Base-by-base conservation (phyloP, 2,888 invertebrate genomes). In the Protophormia terraenovae region DNA sequence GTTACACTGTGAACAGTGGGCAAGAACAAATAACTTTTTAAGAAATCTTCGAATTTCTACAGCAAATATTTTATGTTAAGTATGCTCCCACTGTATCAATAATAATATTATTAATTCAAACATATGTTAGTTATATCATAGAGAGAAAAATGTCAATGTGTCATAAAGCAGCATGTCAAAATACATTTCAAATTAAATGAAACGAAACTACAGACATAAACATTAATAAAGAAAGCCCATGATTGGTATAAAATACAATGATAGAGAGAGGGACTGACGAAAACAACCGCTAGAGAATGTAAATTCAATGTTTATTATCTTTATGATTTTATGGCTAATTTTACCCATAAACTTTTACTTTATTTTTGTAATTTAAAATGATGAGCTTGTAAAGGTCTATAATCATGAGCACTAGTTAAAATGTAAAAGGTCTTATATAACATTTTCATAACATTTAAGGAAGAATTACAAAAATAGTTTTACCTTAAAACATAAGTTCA, bases 281-380 rank as follows among this genome's bases (percentile, higher is more conserved):
- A 41, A n/a, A n/a, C 41, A 41, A 5, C 2, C 41, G 41, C 3
- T 19, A 50, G 16, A 10, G 2, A 27, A 66, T 66, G 24, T 45
- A 66, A 66, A 41, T 64, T 66, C 10, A 41, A 45, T 66, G n/a
- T 45, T 66, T 41, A 45, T 45, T 27, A 27, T 29, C 8, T 45
- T 66, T n/a, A 22, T 45, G 58, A 55, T 66, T 19, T 38, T 53
- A 53, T 27, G 38, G 41, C 64, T 76, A 76, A 76, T 76, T 53
- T 64, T 38, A 38, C n/a, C n/a, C 14, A 66, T 41, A 64, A 66
- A 76, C 29, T 45, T 41, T 50, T 50, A 50, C n/a, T 22, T 24
- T 22, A 50, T 10, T 6, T 24, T 24, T 27, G 16, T 14, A 73
- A 16, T 41, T 41, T 38, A 12, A 24, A 62, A 32, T 62, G 19